Conservation (phyloP, 2,113 vertebrate genomes). For the Pterocles orientalis region DNA sequence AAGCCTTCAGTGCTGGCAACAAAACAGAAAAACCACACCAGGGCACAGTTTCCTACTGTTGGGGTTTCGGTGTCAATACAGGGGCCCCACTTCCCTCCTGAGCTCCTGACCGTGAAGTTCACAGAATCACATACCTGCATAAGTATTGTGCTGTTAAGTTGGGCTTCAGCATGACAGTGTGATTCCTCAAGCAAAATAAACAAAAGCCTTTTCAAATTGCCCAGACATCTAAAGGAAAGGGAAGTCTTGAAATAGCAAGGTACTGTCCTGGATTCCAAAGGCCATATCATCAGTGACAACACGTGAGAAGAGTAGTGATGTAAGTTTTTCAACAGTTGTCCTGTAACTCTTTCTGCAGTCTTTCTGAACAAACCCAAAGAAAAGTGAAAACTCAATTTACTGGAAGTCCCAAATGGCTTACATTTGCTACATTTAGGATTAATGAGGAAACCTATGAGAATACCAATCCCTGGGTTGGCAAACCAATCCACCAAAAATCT, state of each 20-base stretch:
- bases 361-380: neutral
- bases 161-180: neutral
- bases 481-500: neutral
- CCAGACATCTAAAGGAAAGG: conserved; percentile 28
- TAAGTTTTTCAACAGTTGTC: neutral
- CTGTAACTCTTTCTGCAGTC: neutral
- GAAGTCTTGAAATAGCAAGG: conserved; percentile 42
- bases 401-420: neutral
- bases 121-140: neutral
- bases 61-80: neutral
- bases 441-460: neutral
- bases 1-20: neutral
- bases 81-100: neutral
- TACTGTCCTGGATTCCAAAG: neutral
- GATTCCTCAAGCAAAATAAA: conserved; percentile 13
- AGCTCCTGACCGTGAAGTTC: neutral
- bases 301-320: neutral
- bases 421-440: neutral
- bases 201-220: neutral
- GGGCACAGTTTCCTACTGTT: neutral
- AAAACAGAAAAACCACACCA: neutral
- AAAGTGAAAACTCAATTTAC: neutral
- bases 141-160: neutral
- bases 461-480: neutral
- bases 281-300: neutral